phyloP scores from a whole-genome alignment of 2,113 vertebrate species.

The Fukomys damarensis region DNA sequence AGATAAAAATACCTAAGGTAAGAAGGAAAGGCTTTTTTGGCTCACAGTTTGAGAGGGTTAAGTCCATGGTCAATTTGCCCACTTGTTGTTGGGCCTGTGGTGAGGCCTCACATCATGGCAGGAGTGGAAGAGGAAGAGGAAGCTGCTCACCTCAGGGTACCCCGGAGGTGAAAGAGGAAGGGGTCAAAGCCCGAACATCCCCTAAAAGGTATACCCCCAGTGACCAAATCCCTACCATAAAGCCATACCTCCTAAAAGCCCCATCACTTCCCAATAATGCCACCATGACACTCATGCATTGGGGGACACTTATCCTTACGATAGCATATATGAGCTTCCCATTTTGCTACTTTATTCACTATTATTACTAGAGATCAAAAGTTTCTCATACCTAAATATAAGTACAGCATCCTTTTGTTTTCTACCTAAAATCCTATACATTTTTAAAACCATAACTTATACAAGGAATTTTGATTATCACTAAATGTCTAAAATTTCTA shows the following conservation, averaged over 20 bases:
- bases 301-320: background rate
- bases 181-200: background rate
- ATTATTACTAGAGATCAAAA: slow-evolving; percentile 13
- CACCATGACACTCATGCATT: background rate
- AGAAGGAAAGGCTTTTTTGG: background rate
- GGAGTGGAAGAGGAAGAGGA: background rate
- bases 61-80: background rate
- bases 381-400: background rate
- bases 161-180: background rate
- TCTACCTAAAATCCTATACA: background rate
- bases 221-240: background rate
- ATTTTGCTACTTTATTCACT: background rate
- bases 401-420: background rate
- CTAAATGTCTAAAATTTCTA: background rate
- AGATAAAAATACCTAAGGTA: background rate
- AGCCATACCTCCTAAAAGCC: background rate
- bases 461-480: slow-evolving; percentile 7
- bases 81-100: background rate
- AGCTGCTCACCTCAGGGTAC: background rate
- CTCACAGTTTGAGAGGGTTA: background rate
- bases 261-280: background rate
- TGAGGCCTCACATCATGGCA: background rate
- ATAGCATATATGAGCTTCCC: background rate
- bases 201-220: background rate
- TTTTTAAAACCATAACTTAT: background rate